These are phyloP conservation scores for Chrysomela aeneicollis DNA, from an alignment of 2,888 invertebrate genomes.

Conservation along the genomic window DNA sequence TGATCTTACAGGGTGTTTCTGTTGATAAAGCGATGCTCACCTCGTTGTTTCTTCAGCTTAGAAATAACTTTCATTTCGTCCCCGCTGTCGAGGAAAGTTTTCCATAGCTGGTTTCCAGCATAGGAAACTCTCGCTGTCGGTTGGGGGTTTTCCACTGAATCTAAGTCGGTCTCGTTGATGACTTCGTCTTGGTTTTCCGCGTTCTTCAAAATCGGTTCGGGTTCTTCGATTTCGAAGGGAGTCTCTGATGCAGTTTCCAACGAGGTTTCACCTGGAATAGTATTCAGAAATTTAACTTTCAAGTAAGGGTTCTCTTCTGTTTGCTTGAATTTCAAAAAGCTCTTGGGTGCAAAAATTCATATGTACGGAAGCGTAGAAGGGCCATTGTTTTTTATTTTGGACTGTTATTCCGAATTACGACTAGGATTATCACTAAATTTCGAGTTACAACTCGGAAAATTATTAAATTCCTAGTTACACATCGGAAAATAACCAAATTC, in stretches of 20 bases:
- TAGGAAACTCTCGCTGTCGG: slow-evolving; percentile 65
- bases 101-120: slow-evolving; percentile 80
- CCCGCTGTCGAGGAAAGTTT: slow-evolving; percentile 66
- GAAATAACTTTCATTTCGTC: slow-evolving; percentile 65
- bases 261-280: background rate
- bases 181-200: background rate
- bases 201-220: slow-evolving; percentile 15
- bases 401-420: too few species aligned
- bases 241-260: background rate
- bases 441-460: too few species aligned
- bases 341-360: too few species aligned
- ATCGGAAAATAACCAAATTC: too few species aligned
- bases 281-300: background rate
- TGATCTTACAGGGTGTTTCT: background rate
- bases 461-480: too few species aligned
- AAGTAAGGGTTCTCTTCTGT: too few species aligned
- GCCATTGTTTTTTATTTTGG: too few species aligned
- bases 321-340: too few species aligned
- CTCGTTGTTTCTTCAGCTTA: slow-evolving; percentile 66
- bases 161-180: background rate
- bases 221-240: slow-evolving; percentile 26
- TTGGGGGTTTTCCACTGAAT: slow-evolving; percentile 5
- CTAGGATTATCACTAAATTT: too few species aligned
- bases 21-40: slow-evolving; percentile 57
- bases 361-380: too few species aligned